Evolutionary conservation across 2,888 invertebrate species (phyloP).

Genomic region (Gymnosoma rotundatum): DNA sequence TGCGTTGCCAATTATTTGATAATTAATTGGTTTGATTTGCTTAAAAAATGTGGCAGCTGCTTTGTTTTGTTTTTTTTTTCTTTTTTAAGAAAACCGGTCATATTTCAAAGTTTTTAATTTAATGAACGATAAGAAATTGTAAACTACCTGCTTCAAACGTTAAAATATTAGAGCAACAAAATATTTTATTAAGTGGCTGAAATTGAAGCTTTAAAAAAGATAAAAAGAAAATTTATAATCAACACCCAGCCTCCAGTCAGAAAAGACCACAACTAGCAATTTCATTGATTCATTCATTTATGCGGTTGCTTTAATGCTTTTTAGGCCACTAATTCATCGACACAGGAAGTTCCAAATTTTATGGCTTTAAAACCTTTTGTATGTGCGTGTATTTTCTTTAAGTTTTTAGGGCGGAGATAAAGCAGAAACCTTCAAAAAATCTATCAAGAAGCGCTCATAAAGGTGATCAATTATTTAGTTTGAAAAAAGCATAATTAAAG

Average conservation of each 20-base stretch:
- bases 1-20: too few species aligned
- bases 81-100: background rate
- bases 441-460: background rate
- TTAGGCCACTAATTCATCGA: background rate
- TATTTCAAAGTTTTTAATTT: background rate
- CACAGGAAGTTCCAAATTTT: slow-evolving; percentile 65
- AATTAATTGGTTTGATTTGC: too few species aligned
- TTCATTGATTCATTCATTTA: slow-evolving; percentile 24
- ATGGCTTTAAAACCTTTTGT: slow-evolving; percentile 34
- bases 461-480: slow-evolving; percentile 41
- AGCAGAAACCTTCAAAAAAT: background rate
- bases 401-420: background rate
- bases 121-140: background rate
- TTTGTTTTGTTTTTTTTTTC: too few species aligned
- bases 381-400: background rate
- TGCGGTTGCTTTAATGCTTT: slow-evolving; percentile 14
- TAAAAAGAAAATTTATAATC: slow-evolving; percentile 20
- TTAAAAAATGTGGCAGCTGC: too few species aligned
- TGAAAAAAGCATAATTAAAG: slow-evolving; percentile 2
- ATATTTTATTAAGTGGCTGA: slow-evolving; percentile 36
- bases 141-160: background rate
- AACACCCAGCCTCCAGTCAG: slow-evolving; percentile 12
- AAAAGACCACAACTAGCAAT: background rate
- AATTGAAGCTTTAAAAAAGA: slow-evolving; percentile 32
- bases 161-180: background rate